These are phyloP conservation scores for Polyodon spathula DNA, from an alignment of 2,113 vertebrate genomes.

Conservation along the genomic window DNA sequence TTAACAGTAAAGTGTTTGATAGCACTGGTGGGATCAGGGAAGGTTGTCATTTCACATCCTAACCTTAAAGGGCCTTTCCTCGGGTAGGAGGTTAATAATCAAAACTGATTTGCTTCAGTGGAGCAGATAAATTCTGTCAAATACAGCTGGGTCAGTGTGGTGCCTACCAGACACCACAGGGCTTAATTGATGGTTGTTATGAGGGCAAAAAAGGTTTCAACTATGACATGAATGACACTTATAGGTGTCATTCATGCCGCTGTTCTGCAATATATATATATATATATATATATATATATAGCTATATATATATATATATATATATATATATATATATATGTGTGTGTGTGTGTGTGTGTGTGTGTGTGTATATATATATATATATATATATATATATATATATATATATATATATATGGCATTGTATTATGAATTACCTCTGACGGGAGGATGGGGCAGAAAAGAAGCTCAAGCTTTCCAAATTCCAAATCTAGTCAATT, in stretches of 20 bases:
- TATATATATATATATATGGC: no score
- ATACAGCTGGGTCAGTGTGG: conserved; percentile 43
- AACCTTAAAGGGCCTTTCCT: conserved; percentile 38
- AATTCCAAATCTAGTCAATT: no score
- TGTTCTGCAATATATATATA: conserved; percentile 33
- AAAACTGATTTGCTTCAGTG: conserved; percentile 58
- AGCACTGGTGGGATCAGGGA: conserved; percentile 25
- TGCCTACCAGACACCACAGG: conserved; percentile 43
- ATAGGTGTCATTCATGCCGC: conserved; percentile 38
- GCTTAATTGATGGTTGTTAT: conserved; percentile 49
- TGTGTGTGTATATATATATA: no score
- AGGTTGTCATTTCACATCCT: conserved; percentile 54
- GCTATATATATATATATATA: no score
- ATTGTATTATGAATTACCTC: no score
- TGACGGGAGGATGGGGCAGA: no score
- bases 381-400: no score
- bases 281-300: no score
- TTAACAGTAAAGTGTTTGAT: conserved; percentile 49
- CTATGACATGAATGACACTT: conserved; percentile 64
- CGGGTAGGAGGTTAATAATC: conserved; percentile 51
- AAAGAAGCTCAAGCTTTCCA: no score
- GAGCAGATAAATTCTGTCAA: conserved; percentile 51
- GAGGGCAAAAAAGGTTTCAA: conserved; percentile 32
- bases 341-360: no score
- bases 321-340: no score